Conservation (phyloP, 2,888 invertebrate species). For the Julus scandinavius region DNA sequence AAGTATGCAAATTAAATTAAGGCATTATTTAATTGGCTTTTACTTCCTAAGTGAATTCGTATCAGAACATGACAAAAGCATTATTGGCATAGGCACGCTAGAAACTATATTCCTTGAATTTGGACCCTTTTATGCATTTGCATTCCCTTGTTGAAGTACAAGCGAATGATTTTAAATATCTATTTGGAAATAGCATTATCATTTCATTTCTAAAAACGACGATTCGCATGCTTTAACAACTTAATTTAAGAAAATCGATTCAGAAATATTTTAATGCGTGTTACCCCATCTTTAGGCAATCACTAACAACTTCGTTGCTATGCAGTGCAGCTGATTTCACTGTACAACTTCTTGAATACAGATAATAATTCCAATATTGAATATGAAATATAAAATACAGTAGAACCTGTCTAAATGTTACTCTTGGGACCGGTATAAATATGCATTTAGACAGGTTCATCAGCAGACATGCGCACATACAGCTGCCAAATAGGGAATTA, state of each 20-base stretch:
- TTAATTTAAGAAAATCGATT: neutral
- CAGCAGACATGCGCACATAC: too few relatives aligned
- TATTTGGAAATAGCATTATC: neutral
- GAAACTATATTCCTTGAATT: neutral
- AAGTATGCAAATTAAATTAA: constrained; percentile 10
- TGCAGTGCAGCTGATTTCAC: neutral
- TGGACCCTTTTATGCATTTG: neutral
- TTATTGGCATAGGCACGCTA: neutral
- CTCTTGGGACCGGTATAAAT: too few relatives aligned
- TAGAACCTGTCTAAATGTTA: too few relatives aligned
- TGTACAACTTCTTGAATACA: too few relatives aligned
- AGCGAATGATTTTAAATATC: neutral
- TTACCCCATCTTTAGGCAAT: neutral
- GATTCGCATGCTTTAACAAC: neutral
- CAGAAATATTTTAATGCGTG: neutral
- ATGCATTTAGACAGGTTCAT: too few relatives aligned
- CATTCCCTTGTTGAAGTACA: neutral
- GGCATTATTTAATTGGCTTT: neutral
- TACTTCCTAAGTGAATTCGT: neutral
- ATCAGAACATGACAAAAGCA: neutral
- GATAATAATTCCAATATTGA: too few relatives aligned
- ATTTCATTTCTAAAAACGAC: neutral
- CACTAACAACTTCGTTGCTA: neutral
- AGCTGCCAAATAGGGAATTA: too few relatives aligned
- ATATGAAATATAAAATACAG: too few relatives aligned